Conservation (phyloP, 2,888 invertebrate species). For the Melitaea athalia region DNA sequence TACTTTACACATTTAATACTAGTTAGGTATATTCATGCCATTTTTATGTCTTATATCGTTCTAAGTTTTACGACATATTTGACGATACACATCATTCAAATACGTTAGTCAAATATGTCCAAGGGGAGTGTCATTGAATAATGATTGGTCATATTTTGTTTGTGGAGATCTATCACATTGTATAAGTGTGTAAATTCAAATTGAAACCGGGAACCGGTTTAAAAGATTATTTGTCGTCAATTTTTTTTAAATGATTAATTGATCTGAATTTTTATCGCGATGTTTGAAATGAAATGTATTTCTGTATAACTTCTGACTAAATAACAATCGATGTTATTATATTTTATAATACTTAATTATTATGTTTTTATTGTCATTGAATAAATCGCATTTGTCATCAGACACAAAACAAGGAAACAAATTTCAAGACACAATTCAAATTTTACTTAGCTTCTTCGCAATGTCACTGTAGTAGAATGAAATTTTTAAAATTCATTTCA, state of each 20-base stretch:
- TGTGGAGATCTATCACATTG: conserved; percentile 35
- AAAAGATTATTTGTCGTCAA: conserved; percentile 15
- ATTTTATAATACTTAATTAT: no score
- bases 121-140: conserved; percentile 65
- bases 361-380: no score
- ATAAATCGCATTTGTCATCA: background rate
- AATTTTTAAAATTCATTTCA: conserved; percentile 22
- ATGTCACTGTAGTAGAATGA: background rate
- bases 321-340: no score
- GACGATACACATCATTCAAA: conserved; percentile 60
- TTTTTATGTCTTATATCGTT: background rate
- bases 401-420: background rate
- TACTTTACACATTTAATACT: background rate
- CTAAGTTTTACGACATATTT: conserved; percentile 56
- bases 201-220: conserved; percentile 22
- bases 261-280: background rate
- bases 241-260: conserved; percentile 16
- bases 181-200: conserved; percentile 26
- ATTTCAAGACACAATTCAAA: background rate
- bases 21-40: background rate
- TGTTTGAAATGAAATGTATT: background rate
- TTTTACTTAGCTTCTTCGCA: background rate
- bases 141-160: conserved; percentile 61
- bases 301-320: no score
- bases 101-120: conserved; percentile 56